phyloP scores from a whole-genome alignment of 2,113 vertebrate species.

The Bostrychus sinensis region DNA sequence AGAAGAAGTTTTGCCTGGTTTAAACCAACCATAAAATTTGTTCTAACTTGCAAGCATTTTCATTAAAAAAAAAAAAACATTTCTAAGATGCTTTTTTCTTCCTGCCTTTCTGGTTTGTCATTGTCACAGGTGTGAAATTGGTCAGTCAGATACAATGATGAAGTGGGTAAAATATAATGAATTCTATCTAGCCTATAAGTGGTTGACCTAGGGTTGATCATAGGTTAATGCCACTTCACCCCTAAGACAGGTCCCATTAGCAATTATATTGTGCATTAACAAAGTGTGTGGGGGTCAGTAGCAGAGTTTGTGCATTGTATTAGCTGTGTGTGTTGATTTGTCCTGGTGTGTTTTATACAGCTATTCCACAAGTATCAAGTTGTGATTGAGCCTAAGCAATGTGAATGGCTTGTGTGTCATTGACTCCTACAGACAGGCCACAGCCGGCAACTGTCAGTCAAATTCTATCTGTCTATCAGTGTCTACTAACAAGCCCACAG shows the following conservation, averaged over 20 bases:
- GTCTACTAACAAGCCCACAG: slow-evolving; percentile 67
- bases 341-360: slow-evolving; percentile 11
- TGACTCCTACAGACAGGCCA: slow-evolving; percentile 57
- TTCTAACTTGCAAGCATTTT: slow-evolving; percentile 2
- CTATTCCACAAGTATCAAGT: slow-evolving; percentile 33
- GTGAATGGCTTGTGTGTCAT: slow-evolving; percentile 51
- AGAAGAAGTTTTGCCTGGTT: slow-evolving; percentile 19
- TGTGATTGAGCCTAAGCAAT: slow-evolving; percentile 41
- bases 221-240: slow-evolving; percentile 77
- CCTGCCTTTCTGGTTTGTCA: slow-evolving; percentile 46
- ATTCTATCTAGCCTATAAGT: slow-evolving; percentile 70
- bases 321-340: slow-evolving; percentile 19
- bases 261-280: slow-evolving; percentile 75
- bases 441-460: slow-evolving; percentile 71
- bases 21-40: slow-evolving; percentile 45
- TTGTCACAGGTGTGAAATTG: slow-evolving; percentile 73
- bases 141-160: slow-evolving; percentile 73
- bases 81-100: slow-evolving; percentile 29
- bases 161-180: slow-evolving; percentile 75
- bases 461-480: slow-evolving; percentile 60
- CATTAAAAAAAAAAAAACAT: neutral
- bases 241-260: slow-evolving; percentile 75
- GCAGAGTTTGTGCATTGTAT: slow-evolving; percentile 39
- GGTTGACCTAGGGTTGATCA: slow-evolving; percentile 74
- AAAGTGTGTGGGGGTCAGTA: slow-evolving; percentile 47